phyloP scores from a whole-genome alignment of 2,797 vertebrate species.

The Myotis pilosus region DNA sequence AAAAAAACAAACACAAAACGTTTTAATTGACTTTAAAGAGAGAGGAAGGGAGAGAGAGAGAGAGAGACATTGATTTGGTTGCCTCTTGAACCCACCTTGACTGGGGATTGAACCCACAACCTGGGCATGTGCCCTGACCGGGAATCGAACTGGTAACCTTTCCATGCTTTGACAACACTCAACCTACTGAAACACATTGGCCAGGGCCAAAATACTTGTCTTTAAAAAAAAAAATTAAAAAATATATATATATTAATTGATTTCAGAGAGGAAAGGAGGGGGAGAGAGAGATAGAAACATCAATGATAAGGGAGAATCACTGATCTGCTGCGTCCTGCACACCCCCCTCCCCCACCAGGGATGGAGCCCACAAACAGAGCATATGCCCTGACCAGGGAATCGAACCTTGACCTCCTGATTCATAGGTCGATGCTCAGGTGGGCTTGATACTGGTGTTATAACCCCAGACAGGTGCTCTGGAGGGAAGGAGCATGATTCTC shows the following conservation, averaged over 20 bases:
- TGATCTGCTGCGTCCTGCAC: neutral
- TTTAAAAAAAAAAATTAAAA: too few relatives aligned
- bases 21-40: neutral
- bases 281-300: too few relatives aligned
- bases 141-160: neutral
- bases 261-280: too few relatives aligned
- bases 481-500: neutral
- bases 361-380: neutral
- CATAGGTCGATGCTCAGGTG: neutral
- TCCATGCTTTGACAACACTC: neutral
- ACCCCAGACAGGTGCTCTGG: neutral
- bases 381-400: neutral
- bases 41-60: neutral
- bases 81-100: neutral
- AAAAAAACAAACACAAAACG: neutral
- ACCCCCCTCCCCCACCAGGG: too few relatives aligned
- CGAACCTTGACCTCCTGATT: neutral
- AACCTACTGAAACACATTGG: neutral
- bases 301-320: neutral
- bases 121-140: neutral
- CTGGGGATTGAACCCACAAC: neutral
- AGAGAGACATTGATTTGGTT: neutral
- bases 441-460: neutral
- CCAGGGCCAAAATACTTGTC: too few relatives aligned
- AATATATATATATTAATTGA: too few relatives aligned